These are phyloP conservation scores for Diaperis boleti DNA, from an alignment of 2,888 invertebrate genomes.

Conservation along the genomic window DNA sequence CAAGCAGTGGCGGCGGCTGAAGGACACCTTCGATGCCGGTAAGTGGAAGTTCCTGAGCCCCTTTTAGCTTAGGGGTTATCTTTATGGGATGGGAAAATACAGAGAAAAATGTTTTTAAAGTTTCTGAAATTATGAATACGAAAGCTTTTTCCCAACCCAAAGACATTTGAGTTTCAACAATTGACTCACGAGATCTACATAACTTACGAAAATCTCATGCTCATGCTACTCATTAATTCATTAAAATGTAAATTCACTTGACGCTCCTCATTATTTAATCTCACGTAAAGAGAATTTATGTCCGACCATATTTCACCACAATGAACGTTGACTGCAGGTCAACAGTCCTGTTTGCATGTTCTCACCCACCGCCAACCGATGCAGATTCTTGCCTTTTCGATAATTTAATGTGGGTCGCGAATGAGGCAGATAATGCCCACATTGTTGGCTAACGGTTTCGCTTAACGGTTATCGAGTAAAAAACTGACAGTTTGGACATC, in stretches of 20 bases:
- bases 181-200: no score
- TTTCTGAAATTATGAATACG: no score
- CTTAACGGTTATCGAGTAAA: slow-evolving; percentile 12
- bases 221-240: not conserved
- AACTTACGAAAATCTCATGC: not conserved
- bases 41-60: slow-evolving; percentile 57
- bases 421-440: slow-evolving; percentile 3
- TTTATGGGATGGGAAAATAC: no score
- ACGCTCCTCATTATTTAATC: not conserved
- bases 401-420: slow-evolving; percentile 1
- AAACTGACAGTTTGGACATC: not conserved
- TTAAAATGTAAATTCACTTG: slow-evolving; percentile 1
- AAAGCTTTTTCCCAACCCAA: no score
- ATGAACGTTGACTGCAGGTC: no score
- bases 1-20: slow-evolving; percentile 83
- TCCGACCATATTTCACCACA: no score
- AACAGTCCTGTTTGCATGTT: not conserved
- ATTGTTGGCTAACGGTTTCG: not conserved
- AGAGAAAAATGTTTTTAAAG: no score
- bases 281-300: not conserved
- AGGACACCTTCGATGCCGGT: slow-evolving; percentile 84
- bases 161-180: no score
- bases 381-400: not conserved
- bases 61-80: no score
- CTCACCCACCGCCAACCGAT: not conserved